phyloP scores from a whole-genome alignment of 2,113 vertebrate genomes.

The Cryptoleucopteryx plumbea region DNA sequence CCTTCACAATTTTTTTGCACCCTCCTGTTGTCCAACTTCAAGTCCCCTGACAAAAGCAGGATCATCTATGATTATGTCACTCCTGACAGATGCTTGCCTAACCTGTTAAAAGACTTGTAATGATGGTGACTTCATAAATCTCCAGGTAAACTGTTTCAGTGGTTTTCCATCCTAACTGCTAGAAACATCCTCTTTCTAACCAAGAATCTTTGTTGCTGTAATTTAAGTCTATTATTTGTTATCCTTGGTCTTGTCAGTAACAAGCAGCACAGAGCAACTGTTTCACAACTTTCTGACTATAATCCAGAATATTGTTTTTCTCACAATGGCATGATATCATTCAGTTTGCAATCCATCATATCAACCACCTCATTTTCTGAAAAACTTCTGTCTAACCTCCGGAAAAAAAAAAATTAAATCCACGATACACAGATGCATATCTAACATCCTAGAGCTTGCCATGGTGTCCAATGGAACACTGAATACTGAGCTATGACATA shows the following conservation, averaged over 20 bases:
- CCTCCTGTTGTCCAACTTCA: background rate
- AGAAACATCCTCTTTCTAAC: background rate
- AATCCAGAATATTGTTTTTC: background rate
- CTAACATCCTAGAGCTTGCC: background rate
- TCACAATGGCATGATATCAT: background rate
- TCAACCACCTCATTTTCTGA: background rate
- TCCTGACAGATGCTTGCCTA: background rate
- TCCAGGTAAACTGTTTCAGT: background rate
- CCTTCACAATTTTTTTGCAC: background rate
- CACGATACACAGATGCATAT: background rate
- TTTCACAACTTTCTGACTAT: background rate
- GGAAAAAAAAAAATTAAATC: background rate
- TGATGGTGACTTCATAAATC: background rate
- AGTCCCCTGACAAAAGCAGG: background rate
- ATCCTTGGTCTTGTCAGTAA: background rate
- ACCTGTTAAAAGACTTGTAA: background rate
- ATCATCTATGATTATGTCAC: background rate
- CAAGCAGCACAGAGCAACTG: background rate
- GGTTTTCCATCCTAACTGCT: background rate
- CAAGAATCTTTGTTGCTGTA: background rate
- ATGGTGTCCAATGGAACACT: background rate
- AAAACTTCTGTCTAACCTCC: background rate
- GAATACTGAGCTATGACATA: background rate
- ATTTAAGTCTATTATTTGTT: background rate
- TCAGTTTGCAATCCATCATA: background rate